Evolutionary conservation across 2,797 vertebrate genomes (phyloP), one percentile per base, ranked within the genome.

Genomic region (Cyprinodon diabolis): DNA sequence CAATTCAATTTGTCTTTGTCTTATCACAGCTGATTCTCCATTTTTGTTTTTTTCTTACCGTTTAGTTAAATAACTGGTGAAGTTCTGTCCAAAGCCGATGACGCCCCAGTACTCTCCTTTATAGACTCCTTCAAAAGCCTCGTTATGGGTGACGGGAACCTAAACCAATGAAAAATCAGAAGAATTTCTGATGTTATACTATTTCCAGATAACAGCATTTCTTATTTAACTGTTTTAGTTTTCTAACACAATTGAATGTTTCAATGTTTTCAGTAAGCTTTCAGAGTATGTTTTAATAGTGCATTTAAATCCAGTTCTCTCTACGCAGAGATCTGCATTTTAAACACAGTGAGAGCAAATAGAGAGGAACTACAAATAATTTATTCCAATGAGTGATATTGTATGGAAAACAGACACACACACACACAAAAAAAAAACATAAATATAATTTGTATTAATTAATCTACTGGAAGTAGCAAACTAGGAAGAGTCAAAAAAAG

Each of bases 61-160:
- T 85, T 93, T 94, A 3, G 90, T 93, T 84, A 96, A 79, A 87
- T 93, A 94, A 84, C 89, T 94, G 87, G 94, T 93, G 88, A 96
- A 96, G 89, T 96, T 95, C 86, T 93, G 65, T n/a, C 94, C 93
- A 56, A 96, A 95, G 78, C 91, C 93, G 4, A 96, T 88, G 87
- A 95, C 71, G 0, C 91, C 95, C 95, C 95, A 95, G 76, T 95
- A 96, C 72, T 95, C 90, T 30, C 95, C 95, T 0, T 95, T 91
- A 67, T 81, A 72, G 81, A 93, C 77, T 13, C 94, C 95, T 23
- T 87, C 69, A 65, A 95, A 95, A 12, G 95, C 95, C 0, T 95
- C 93, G 0, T 80, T 51, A 10, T 95, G 93, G 13, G 93, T 86
- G 78, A 95, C 67, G 30, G 70, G 79, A 48, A 95, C 93, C 95